phyloP scores from a whole-genome alignment of 2,113 vertebrate species.

The Cinclus cinclus region DNA sequence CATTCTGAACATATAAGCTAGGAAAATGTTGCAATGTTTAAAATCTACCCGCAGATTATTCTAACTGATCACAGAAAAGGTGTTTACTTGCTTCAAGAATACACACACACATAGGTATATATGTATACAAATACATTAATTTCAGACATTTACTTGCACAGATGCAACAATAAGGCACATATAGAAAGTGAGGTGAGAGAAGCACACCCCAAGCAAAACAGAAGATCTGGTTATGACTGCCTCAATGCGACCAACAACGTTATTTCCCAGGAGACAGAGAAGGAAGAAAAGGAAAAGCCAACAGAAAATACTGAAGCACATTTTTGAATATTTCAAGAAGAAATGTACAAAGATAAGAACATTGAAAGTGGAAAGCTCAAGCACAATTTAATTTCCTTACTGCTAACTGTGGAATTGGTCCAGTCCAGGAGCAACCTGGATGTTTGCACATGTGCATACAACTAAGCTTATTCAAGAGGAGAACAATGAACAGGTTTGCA shows the following conservation, averaged over 20 bases:
- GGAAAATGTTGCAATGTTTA: neutral
- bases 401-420: neutral
- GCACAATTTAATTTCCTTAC: neutral
- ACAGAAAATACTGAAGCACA: neutral
- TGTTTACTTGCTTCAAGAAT: neutral
- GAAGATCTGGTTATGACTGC: conserved; percentile 8
- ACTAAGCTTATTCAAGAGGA: neutral
- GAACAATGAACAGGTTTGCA: neutral
- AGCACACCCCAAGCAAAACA: neutral
- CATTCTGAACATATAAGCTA: neutral
- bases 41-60: neutral
- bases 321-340: conserved; percentile 2
- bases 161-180: neutral
- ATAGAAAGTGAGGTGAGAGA: neutral
- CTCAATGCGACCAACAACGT: neutral
- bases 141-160: conserved; percentile 1
- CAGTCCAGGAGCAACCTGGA: neutral
- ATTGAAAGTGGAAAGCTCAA: neutral
- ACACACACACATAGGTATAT: no score
- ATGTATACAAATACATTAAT: neutral
- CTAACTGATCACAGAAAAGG: neutral
- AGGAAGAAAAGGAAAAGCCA: neutral
- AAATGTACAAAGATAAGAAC: neutral
- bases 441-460: neutral
- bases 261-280: conserved; percentile 13